Evolutionary conservation across 2,888 invertebrate genomes (phyloP).

Genomic region (Pammene aurita): DNA sequence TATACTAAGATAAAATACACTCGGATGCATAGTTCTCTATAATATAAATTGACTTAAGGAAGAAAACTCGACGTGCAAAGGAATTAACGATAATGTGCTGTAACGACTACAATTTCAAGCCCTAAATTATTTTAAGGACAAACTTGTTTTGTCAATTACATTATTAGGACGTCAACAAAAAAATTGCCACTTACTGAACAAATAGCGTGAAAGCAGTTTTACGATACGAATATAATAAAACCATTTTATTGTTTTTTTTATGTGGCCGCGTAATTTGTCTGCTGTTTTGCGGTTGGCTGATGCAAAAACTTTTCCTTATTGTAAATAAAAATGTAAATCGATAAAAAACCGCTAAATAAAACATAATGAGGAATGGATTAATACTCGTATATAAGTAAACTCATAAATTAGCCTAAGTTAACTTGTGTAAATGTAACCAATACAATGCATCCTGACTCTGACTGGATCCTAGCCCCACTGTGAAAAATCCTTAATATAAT

Average conservation of each 20-base stretch:
- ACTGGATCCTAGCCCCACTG: constrained; percentile 9
- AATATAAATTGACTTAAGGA: too few relatives aligned
- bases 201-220: constrained; percentile 9
- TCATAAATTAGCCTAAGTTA: too few relatives aligned
- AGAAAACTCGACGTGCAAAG: too few relatives aligned
- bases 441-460: too few relatives aligned
- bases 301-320: neutral
- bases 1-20: too few relatives aligned
- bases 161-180: neutral
- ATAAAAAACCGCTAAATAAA: neutral
- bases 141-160: neutral
- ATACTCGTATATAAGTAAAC: too few relatives aligned
- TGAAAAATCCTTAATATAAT: constrained; percentile 19
- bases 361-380: too few relatives aligned
- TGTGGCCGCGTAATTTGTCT: constrained; percentile 1
- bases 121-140: too few relatives aligned
- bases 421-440: too few relatives aligned
- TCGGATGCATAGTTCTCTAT: too few relatives aligned
- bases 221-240: constrained; percentile 15
- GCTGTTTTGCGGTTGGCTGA: neutral
- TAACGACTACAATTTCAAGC: too few relatives aligned
- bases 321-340: neutral
- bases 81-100: too few relatives aligned
- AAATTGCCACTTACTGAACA: constrained; percentile 9
- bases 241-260: constrained; percentile 20